Percentiles rank a stretch among this genome's conserved stretches.
These are phyloP conservation scores for Caretta caretta DNA, from an alignment of 2,113 vertebrate species.

Conservation along the genomic window DNA sequence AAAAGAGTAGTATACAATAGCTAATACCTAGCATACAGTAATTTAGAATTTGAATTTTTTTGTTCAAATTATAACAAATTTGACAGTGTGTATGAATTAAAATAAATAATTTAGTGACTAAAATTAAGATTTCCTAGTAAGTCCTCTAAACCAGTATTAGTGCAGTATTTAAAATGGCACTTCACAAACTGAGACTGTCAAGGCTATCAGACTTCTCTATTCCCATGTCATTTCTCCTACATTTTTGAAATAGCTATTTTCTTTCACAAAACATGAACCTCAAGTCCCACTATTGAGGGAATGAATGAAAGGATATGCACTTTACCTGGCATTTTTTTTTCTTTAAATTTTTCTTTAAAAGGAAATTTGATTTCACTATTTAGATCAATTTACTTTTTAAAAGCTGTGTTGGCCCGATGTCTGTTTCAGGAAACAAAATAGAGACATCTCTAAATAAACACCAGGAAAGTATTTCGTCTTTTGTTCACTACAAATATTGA, in stretches of 20 bases:
- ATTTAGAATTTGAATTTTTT: not conserved
- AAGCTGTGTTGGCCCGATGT: not conserved
- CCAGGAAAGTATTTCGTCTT: not conserved
- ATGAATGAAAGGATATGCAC: not conserved
- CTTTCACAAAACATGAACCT: not conserved
- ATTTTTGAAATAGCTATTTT: not conserved
- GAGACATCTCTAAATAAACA: not conserved
- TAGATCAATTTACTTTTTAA: not conserved
- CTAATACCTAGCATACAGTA: not conserved
- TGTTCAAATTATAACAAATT: not conserved
- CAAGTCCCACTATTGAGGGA: constrained; percentile 9
- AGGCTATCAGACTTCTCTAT: not conserved
- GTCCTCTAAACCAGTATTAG: not conserved
- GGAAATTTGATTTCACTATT: not conserved
- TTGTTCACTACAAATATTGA: constrained; percentile 2
- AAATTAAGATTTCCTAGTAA: not conserved
- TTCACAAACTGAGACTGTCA: not conserved
- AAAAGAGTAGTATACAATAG: not conserved
- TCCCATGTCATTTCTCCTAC: not conserved
- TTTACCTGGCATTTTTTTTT: not conserved
- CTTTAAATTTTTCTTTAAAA: not conserved
- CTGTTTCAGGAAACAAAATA: not conserved
- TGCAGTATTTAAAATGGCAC: not conserved
- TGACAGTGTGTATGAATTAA: not conserved
- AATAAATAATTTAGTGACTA: not conserved